Evolutionary conservation across 2,888 invertebrate genomes (phyloP), one percentile per base, ranked within the genome.

Genomic region (Heterodera filipjevi): DNA sequence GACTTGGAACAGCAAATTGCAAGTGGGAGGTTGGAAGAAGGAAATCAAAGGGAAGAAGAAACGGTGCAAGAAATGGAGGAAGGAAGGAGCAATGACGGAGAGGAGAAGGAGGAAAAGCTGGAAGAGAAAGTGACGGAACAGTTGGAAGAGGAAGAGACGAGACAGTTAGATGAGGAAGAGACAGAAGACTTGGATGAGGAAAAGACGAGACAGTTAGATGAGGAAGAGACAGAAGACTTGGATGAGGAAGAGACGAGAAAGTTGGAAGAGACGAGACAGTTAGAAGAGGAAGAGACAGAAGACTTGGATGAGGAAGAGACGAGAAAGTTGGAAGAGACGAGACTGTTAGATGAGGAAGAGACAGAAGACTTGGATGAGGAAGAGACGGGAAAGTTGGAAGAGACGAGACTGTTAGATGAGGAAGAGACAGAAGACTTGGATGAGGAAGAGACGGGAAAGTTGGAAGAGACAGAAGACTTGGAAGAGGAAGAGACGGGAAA

Each of bases 1-100:
- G 81, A 81, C n/a, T 70, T 81, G 68, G 81, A 81, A 68, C 68
- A 76, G n/a, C 81, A 81, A 79, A 68, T 81, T n/a, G 81, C 82
- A 27, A 79, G 72, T 27, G 79, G 79, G 39, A 44, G 78, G 10
- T 59, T 78, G 30, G 35, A 33, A 35, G 33, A 72, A 33, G 10
- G n/a, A 2, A 10, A 72, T 22, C 19, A 39, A 39, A 39, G 6
- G 12, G 39, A 39, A 39, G 39, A 39, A 39, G 39, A 12, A 39
- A 39, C 39, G 39, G 39, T 10, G 39, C 39, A 39, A 39, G 39
- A 39, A 39, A 39, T 39, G 39, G 6, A 12, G 39, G 49, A 49
- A 19, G 19, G 3, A 19, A 14, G 16, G 16, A 66, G 30, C 16
- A 64, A 19, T 5, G 66, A 33, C 5, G 3, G 3, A 16, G 49